phyloP scores from a whole-genome alignment of 2,797 vertebrate species.

The Gouania willdenowi region DNA sequence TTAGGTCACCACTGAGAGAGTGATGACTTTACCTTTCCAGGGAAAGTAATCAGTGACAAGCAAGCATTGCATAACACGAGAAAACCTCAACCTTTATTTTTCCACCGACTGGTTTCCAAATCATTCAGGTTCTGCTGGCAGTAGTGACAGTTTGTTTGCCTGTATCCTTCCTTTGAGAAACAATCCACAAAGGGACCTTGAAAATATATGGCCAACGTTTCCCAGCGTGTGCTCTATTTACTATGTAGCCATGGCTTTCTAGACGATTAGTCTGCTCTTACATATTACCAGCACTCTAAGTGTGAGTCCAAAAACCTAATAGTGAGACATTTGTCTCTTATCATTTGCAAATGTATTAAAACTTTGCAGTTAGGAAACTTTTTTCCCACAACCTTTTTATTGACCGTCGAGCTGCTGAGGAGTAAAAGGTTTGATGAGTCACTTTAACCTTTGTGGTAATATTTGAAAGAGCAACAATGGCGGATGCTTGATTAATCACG shows the following conservation, averaged over 20 bases:
- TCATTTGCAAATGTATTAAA: no score
- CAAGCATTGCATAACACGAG: constrained; percentile 23
- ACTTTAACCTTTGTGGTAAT: no score
- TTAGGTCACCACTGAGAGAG: neutral
- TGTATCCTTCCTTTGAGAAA: constrained; percentile 36
- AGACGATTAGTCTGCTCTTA: no score
- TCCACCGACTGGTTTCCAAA: constrained; percentile 22
- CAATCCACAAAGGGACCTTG: constrained; percentile 9
- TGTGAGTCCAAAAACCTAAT: no score
- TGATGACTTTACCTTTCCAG: constrained; percentile 2
- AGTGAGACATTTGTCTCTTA: no score
- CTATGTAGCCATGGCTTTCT: constrained; percentile 1
- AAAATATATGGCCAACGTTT: constrained; percentile 7
- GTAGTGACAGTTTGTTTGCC: constrained; percentile 16
- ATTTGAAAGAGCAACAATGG: no score
- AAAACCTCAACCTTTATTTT: constrained; percentile 31
- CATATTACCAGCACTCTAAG: no score
- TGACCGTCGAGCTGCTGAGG: no score
- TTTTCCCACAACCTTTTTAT: no score
- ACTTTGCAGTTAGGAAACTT: no score
- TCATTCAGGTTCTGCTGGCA: constrained; percentile 10
- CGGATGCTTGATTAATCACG: no score
- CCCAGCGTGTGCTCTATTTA: constrained; percentile 7
- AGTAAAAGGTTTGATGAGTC: no score
- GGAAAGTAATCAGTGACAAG: constrained; percentile 2